Percentiles rank a stretch among this genome's conserved stretches.
These are phyloP conservation scores for Brachypterus glaber DNA, from an alignment of 2,888 invertebrate species.

Conservation along the genomic window DNA sequence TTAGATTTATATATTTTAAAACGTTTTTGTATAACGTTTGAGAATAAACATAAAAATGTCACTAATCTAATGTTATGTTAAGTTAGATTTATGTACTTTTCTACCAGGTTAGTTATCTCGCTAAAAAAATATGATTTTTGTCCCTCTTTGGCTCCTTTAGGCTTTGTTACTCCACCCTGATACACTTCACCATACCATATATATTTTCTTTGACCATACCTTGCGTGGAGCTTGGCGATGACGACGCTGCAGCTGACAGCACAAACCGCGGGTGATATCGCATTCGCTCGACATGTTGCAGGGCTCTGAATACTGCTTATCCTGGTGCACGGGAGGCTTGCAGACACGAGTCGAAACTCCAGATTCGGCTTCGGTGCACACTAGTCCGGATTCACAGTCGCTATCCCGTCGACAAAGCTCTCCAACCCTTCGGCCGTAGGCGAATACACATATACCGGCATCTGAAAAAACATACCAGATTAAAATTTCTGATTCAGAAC, in stretches of 20 bases:
- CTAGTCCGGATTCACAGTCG: constrained; percentile 75
- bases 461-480: constrained; percentile 46
- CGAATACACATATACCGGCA: constrained; percentile 56
- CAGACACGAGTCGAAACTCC: constrained; percentile 59
- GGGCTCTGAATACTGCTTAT: constrained; percentile 77
- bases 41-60: no score
- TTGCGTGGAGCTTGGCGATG: constrained; percentile 78
- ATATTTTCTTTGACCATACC: constrained; percentile 43
- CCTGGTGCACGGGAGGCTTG: constrained; percentile 64
- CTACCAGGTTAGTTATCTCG: no score
- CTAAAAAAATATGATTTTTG: no score
- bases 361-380: constrained; percentile 64
- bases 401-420: constrained; percentile 75
- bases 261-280: constrained; percentile 74
- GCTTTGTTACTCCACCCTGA: no score
- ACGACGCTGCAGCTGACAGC: constrained; percentile 78
- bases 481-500: no score
- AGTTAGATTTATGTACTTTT: no score
- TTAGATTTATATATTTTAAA: no score
- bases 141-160: no score
- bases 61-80: no score
- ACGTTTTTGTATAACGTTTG: no score
- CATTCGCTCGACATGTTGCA: constrained; percentile 77
- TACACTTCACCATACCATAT: no score
- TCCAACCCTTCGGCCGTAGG: constrained; percentile 67